These are phyloP conservation scores for Ceratothoa steindachneri DNA, from an alignment of 2,888 invertebrate species.

Conservation along the genomic window DNA sequence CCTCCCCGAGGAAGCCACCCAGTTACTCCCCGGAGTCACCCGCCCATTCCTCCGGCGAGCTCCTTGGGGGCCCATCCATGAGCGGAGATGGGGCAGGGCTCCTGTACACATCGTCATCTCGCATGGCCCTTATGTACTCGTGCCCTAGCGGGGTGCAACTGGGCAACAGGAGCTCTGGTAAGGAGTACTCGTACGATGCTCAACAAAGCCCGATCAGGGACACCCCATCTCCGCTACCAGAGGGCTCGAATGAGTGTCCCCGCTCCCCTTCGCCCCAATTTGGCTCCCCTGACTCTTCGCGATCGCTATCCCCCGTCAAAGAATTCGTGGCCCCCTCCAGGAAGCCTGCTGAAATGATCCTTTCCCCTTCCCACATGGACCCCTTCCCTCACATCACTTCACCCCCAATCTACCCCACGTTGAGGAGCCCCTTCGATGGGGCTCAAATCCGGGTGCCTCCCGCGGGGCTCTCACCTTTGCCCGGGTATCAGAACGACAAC, in stretches of 20 bases:
- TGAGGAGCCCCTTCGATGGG: background rate
- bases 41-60: background rate
- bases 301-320: slow-evolving; percentile 34
- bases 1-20: background rate
- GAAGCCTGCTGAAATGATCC: slow-evolving; percentile 21
- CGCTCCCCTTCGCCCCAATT: slow-evolving; percentile 45
- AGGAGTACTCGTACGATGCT: background rate
- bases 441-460: background rate
- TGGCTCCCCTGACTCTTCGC: slow-evolving; percentile 44
- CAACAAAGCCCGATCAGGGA: slow-evolving; percentile 23
- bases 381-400: slow-evolving; percentile 6
- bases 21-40: slow-evolving; percentile 4
- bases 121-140: background rate
- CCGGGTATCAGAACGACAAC: slow-evolving; percentile 4
- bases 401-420: slow-evolving; percentile 1
- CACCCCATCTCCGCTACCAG: slow-evolving; percentile 42
- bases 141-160: background rate
- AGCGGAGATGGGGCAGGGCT: background rate
- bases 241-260: slow-evolving; percentile 38
- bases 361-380: slow-evolving; percentile 1
- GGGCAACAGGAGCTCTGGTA: background rate
- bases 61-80: background rate
- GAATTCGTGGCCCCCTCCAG: background rate
- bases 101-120: background rate
- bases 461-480: slow-evolving; percentile 6